Evolutionary conservation across 2,888 invertebrate genomes (phyloP), one percentile per base, ranked within the genome.

Genomic region (Macaria notata): DNA sequence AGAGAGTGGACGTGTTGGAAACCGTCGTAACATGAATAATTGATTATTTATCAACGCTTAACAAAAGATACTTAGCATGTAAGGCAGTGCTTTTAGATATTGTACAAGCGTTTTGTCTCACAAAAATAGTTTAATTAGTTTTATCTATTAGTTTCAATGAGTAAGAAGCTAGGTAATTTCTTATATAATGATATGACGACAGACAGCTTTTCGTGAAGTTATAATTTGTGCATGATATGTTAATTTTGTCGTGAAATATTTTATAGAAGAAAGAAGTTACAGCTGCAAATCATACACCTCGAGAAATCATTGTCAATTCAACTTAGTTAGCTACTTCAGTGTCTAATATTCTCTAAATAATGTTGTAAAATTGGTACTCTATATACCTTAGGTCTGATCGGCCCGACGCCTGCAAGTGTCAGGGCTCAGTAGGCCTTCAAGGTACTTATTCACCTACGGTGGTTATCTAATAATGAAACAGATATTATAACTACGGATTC

Each of bases 191-290:
- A 88, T 88, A 88, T 88, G 88, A 85, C 57, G 77, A 75, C 80
- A 74, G 79, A 77, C 76, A 80, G 83, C 80, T 73, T 76, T 73
- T 64, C 62, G 59, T 71, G 70, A 54, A 45, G 72, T 86, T 83
- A 81, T 85, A 58, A 58, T 72, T 86, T 84, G 82, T 85, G 88
- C 85, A 84, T 89, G 89, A 89, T 89, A 89, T 89, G 89, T 89
- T 67, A 73, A 60, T 62, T 69, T 70, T 69, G 70, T 68, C 66
- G 59, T 59, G 55, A 63, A 64, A 61, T 56, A 69, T 62, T 54
- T 7, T 31, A 58, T 54, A 49, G 49, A 39, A 41, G 41, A 41
- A 53, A 53, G 49, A 58, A 52, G 43, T 30, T 42, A 54, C 38
- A 54, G 44, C 48, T 49, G 59, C 54, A 55, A 59, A 59, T 50